These are phyloP conservation scores for Corydoras sp. DNA, from an alignment of 2,113 vertebrate species.

Conservation along the genomic window DNA sequence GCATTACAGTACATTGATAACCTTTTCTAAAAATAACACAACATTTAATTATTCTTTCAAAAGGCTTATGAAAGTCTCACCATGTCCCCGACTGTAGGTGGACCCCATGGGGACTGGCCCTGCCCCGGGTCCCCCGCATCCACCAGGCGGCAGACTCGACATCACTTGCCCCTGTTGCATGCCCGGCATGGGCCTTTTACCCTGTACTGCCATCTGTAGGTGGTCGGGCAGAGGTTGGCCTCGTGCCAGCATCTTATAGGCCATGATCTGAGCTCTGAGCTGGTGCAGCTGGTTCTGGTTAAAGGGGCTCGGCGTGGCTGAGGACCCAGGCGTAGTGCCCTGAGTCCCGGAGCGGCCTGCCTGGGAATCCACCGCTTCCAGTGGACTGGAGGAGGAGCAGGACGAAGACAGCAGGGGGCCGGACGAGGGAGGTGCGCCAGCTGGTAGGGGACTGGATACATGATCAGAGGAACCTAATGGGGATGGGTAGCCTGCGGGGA, in stretches of 20 bases:
- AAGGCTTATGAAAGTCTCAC: slow-evolving; percentile 53
- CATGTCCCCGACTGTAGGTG: slow-evolving; percentile 81
- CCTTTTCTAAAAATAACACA: too few relatives aligned
- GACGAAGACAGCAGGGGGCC: slow-evolving; percentile 74
- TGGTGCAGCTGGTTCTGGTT: slow-evolving; percentile 97
- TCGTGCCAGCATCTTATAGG: slow-evolving; percentile 92
- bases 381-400: slow-evolving; percentile 66
- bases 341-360: slow-evolving; percentile 62
- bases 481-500: slow-evolving; percentile 81
- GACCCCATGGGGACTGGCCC: slow-evolving; percentile 74
- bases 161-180: slow-evolving; percentile 86
- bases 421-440: slow-evolving; percentile 80
- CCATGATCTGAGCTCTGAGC: slow-evolving; percentile 94
- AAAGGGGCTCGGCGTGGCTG: slow-evolving; percentile 88
- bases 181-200: slow-evolving; percentile 86
- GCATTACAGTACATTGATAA: too few relatives aligned
- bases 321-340: slow-evolving; percentile 55
- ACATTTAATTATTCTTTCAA: too few relatives aligned
- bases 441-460: slow-evolving; percentile 83
- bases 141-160: slow-evolving; percentile 75
- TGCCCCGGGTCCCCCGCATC: slow-evolving; percentile 67
- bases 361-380: slow-evolving; percentile 79
- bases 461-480: slow-evolving; percentile 87
- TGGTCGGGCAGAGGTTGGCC: slow-evolving; percentile 87
- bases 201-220: slow-evolving; percentile 92